These are phyloP conservation scores for Liopterus haemorrhoidalis DNA, from an alignment of 2,888 invertebrate genomes.

Conservation along the genomic window DNA sequence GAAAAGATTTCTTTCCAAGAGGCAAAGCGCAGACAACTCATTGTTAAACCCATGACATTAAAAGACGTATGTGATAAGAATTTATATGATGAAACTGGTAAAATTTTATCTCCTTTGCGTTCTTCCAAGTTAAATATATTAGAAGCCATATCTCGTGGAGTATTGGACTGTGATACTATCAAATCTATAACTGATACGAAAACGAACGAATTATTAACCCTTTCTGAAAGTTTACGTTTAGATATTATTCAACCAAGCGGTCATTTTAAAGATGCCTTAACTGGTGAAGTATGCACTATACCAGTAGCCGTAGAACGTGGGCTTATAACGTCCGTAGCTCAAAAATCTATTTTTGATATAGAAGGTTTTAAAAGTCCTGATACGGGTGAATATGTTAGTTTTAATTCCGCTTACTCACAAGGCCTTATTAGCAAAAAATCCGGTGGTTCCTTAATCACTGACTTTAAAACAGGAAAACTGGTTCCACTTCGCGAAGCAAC, in stretches of 20 bases:
- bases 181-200: constrained; percentile 80
- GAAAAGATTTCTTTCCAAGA: constrained; percentile 74
- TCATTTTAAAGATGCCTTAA: constrained; percentile 68
- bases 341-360: constrained; percentile 86
- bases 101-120: constrained; percentile 76
- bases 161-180: constrained; percentile 75
- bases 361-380: constrained; percentile 82
- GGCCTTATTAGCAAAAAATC: constrained; percentile 70
- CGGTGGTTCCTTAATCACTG: constrained; percentile 64
- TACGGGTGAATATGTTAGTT: constrained; percentile 74
- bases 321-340: constrained; percentile 77
- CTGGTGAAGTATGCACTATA: constrained; percentile 67
- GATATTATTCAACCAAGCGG: constrained; percentile 73
- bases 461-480: constrained; percentile 66
- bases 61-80: constrained; percentile 80
- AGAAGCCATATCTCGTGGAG: constrained; percentile 80
- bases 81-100: constrained; percentile 69
- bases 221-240: constrained; percentile 76
- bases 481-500: constrained; percentile 76
- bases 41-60: constrained; percentile 86
- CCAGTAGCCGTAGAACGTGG: constrained; percentile 87
- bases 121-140: constrained; percentile 69
- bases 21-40: constrained; percentile 73
- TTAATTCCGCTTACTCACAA: constrained; percentile 73
- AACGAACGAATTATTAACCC: constrained; percentile 71